Evolutionary conservation across 2,888 invertebrate species (phyloP).

Genomic region (Cotesia congregata): DNA sequence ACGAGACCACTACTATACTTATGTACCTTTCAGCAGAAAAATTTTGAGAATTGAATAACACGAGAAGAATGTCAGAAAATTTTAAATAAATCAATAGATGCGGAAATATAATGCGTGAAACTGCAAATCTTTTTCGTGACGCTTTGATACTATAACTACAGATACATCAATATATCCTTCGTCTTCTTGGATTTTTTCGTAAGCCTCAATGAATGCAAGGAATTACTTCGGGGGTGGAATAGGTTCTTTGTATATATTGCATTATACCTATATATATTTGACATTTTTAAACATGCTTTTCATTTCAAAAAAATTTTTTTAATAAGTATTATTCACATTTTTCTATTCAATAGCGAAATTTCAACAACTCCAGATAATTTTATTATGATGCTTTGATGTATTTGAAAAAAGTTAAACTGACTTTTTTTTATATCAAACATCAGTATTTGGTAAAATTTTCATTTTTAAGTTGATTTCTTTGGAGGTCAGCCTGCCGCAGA

Average conservation of each 20-base stretch:
- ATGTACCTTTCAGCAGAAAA: conserved; percentile 23
- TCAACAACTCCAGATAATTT: no score
- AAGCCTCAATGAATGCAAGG: conserved; percentile 45
- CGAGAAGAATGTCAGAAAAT: conserved; percentile 27
- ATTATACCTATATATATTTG: neutral
- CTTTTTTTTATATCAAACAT: no score
- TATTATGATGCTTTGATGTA: no score
- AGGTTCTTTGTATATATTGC: neutral
- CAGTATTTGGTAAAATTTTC: no score
- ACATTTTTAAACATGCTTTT: neutral
- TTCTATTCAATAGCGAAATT: neutral
- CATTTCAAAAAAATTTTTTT: neutral
- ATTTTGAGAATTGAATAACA: conserved; percentile 35
- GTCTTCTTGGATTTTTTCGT: conserved; percentile 40
- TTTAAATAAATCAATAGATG: conserved; percentile 23
- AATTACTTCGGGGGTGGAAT: conserved; percentile 44
- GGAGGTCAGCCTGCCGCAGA: no score
- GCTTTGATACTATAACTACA: conserved; percentile 37
- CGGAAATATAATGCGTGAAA: conserved; percentile 41
- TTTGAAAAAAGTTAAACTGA: no score
- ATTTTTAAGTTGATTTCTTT: no score
- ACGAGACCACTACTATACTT: neutral
- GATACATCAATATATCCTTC: conserved; percentile 9
- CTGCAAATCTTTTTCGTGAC: conserved; percentile 45
- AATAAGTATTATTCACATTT: neutral